phyloP scores from a whole-genome alignment of 2,888 invertebrate species.

The Hipparchia sbordonii region DNA sequence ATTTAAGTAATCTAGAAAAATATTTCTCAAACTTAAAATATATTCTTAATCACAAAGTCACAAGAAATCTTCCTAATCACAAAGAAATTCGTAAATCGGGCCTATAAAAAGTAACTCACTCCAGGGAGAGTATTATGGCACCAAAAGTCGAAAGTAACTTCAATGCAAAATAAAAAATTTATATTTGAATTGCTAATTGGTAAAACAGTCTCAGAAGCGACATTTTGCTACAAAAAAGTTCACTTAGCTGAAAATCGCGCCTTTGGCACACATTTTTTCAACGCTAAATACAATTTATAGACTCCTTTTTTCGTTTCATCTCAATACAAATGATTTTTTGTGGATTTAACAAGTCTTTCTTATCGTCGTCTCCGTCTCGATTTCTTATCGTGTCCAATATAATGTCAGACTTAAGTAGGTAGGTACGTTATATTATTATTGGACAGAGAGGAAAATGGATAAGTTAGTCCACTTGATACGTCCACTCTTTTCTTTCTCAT shows the following conservation, averaged over 20 bases:
- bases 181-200: slow-evolving; percentile 63
- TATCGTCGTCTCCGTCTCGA: not conserved
- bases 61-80: not conserved
- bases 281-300: slow-evolving; percentile 10
- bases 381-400: not conserved
- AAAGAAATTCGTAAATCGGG: not conserved
- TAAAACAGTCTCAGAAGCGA: slow-evolving; percentile 42
- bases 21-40: too few species aligned
- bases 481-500: too few species aligned
- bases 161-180: slow-evolving; percentile 42
- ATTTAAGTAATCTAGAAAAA: too few species aligned
- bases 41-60: too few species aligned
- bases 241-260: slow-evolving; percentile 26
- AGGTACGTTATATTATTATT: too few species aligned
- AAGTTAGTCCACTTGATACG: too few species aligned
- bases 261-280: slow-evolving; percentile 17
- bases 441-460: too few species aligned
- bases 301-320: slow-evolving; percentile 11
- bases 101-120: slow-evolving; percentile 1
- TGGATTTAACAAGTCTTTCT: not conserved
- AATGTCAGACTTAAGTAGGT: not conserved
- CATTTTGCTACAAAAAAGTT: slow-evolving; percentile 41
- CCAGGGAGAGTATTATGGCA: not conserved
- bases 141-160: slow-evolving; percentile 14
- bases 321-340: not conserved